These are phyloP conservation scores for Ophion obscuratus DNA, from an alignment of 2,888 invertebrate species.

Conservation along the genomic window DNA sequence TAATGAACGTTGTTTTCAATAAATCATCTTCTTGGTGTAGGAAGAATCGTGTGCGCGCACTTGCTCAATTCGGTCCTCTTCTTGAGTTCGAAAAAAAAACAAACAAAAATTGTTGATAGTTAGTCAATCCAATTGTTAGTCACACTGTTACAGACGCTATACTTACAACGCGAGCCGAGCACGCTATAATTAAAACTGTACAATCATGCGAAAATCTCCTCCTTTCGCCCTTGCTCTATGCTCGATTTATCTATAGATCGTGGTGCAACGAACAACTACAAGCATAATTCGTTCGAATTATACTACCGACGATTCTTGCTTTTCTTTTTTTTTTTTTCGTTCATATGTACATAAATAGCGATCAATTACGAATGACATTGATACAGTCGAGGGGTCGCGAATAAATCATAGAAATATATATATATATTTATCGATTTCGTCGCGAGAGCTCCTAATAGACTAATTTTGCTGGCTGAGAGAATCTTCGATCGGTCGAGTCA, in stretches of 20 bases:
- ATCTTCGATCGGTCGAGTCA: constrained; percentile 50
- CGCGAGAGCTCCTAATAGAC: constrained; percentile 10
- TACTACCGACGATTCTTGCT: constrained; percentile 8
- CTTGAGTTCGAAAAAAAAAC: not conserved
- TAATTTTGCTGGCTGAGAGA: constrained; percentile 41
- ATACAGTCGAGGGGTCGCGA: constrained; percentile 24
- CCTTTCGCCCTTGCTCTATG: constrained; percentile 14
- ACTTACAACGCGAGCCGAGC: constrained; percentile 82
- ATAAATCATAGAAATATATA: constrained; percentile 30
- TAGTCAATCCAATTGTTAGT: constrained; percentile 77
- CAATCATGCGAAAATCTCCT: constrained; percentile 75
- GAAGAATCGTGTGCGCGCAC: constrained; percentile 15
- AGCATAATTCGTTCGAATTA: constrained; percentile 37
- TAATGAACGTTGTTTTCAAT: not conserved
- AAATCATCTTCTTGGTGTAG: constrained; percentile 14
- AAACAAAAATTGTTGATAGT: constrained; percentile 72
- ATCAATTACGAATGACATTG: not conserved
- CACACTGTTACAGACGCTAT: constrained; percentile 75
- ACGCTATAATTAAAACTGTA: constrained; percentile 71
- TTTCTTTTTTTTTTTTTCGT: constrained; percentile 15
- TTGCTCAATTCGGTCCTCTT: not conserved
- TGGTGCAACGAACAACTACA: constrained; percentile 55
- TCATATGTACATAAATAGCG: constrained; percentile 42
- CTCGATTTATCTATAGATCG: constrained; percentile 12
- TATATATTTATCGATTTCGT: constrained; percentile 8